phyloP scores from a whole-genome alignment of 2,113 vertebrate genomes.

The Neolamprologus brichardi region DNA sequence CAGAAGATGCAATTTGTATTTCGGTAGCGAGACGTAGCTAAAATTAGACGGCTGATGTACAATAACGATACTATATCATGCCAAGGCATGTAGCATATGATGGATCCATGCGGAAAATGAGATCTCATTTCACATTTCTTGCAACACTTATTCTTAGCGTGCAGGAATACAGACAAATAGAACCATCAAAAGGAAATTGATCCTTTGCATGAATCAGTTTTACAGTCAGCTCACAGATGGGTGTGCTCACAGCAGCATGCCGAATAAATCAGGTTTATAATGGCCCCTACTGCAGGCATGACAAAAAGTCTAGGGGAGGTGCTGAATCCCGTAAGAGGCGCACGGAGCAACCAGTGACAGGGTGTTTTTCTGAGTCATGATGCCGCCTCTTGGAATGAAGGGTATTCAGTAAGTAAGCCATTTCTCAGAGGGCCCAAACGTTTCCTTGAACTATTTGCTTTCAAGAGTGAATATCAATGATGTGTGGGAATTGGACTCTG shows the following conservation, averaged over 20 bases:
- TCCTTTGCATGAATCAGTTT: conserved; percentile 46
- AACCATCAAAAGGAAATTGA: conserved; percentile 54
- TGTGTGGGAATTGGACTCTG: conserved; percentile 47
- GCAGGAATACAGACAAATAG: conserved; percentile 39
- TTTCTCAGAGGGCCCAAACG: conserved; percentile 41
- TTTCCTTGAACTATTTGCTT: conserved; percentile 66
- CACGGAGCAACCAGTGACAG: not conserved
- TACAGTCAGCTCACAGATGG: conserved; percentile 42
- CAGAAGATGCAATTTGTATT: conserved; percentile 10
- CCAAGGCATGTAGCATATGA: conserved; percentile 3
- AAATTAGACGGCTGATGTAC: conserved; percentile 26
- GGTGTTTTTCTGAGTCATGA: conserved; percentile 1
- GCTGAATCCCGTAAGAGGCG: not conserved
- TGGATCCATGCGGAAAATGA: conserved; percentile 44
- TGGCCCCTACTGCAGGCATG: conserved; percentile 33
- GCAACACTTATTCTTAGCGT: conserved; percentile 13
- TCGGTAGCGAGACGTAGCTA: not conserved
- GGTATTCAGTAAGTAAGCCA: conserved; percentile 15
- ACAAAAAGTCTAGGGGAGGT: conserved; percentile 22
- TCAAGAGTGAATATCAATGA: conserved; percentile 63
- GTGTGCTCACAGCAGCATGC: conserved; percentile 30
- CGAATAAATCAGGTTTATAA: conserved; percentile 51
- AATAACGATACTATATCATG: conserved; percentile 25
- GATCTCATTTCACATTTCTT: conserved; percentile 50
- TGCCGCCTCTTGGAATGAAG: conserved; percentile 12